A percentile compares a stretch with the other conserved stretches of the same genome.
Evolutionary conservation across 2,797 vertebrate species (phyloP).

Genomic region (Toxotes lorentzi): DNA sequence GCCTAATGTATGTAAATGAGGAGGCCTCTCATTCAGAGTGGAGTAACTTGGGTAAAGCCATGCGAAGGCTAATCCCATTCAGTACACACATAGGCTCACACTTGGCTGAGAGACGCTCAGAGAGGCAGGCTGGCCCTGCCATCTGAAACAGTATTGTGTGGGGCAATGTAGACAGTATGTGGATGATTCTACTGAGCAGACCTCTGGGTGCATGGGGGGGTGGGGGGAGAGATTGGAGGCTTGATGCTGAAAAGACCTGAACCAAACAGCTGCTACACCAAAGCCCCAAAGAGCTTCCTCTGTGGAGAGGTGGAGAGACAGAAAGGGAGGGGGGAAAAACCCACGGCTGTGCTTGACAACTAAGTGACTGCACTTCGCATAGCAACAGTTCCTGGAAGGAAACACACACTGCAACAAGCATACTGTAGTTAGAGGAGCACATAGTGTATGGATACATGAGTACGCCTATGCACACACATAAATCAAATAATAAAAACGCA

Average conservation of each 20-base stretch:
- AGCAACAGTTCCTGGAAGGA: slow-evolving; percentile 84
- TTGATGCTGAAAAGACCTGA: slow-evolving; percentile 84
- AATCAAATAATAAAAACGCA: slow-evolving; percentile 56
- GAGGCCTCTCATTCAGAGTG: slow-evolving; percentile 72
- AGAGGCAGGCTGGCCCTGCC: slow-evolving; percentile 72
- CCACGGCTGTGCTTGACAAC: slow-evolving; percentile 83
- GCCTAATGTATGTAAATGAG: slow-evolving; percentile 76
- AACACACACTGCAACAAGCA: slow-evolving; percentile 63
- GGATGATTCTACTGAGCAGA: slow-evolving; percentile 76
- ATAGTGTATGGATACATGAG: slow-evolving; percentile 53
- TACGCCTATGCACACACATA: slow-evolving; percentile 39
- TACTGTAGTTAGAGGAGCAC: slow-evolving; percentile 50
- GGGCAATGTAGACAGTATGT: slow-evolving; percentile 81
- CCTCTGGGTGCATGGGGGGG: slow-evolving; percentile 72
- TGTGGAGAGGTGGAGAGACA: slow-evolving; percentile 72
- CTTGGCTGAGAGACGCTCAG: slow-evolving; percentile 73
- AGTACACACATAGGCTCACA: slow-evolving; percentile 68
- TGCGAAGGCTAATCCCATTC: slow-evolving; percentile 83
- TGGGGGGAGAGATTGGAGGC: slow-evolving; percentile 76
- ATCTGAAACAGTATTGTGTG: slow-evolving; percentile 82
- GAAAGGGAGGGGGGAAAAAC: slow-evolving; percentile 50
- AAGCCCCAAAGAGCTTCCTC: slow-evolving; percentile 83
- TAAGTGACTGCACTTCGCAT: slow-evolving; percentile 82
- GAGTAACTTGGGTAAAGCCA: slow-evolving; percentile 77
- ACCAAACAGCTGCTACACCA: slow-evolving; percentile 84